A percentile compares a stretch with the other conserved stretches of the same genome.
These are phyloP conservation scores for Epsilonema sp. DNA, from an alignment of 2,888 invertebrate species.

Conservation along the genomic window DNA sequence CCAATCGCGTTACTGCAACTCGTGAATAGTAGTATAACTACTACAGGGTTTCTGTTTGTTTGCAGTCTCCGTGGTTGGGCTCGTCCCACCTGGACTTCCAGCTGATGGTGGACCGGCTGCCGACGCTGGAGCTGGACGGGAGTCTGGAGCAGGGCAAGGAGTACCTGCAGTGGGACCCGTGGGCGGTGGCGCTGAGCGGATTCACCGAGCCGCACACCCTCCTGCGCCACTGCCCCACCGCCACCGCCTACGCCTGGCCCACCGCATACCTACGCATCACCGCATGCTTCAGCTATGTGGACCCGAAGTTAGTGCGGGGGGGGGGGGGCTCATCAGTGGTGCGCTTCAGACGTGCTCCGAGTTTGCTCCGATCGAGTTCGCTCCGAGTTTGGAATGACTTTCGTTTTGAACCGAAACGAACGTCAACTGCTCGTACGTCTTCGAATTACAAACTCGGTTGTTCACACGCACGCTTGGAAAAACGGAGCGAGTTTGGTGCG, in stretches of 20 bases:
- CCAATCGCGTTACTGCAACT: too few relatives aligned
- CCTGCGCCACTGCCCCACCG: conserved; percentile 59
- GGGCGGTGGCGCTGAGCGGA: conserved; percentile 71
- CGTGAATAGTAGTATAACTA: too few relatives aligned
- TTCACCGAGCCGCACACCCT: conserved; percentile 65
- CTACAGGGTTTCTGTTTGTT: too few relatives aligned
- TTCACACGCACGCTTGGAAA: too few relatives aligned
- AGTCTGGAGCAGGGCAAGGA: conserved; percentile 21
- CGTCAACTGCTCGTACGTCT: too few relatives aligned
- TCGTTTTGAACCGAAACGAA: too few relatives aligned
- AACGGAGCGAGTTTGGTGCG: too few relatives aligned
- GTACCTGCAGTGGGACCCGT: conserved; percentile 47
- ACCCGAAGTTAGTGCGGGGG: conserved; percentile 41
- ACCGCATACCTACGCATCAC: conserved; percentile 73
- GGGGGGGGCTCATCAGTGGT: too few relatives aligned
- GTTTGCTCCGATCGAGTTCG: too few relatives aligned
- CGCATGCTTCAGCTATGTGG: conserved; percentile 72
- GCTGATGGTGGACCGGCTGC: conserved; percentile 22
- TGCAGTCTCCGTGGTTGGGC: not conserved
- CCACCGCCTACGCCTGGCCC: conserved; percentile 81
- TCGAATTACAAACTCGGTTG: too few relatives aligned
- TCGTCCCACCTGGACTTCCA: conserved; percentile 20
- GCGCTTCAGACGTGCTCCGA: too few relatives aligned
- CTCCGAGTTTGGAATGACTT: too few relatives aligned
- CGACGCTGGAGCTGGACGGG: conserved; percentile 20